phyloP scores from a whole-genome alignment of 2,797 vertebrate genomes.

The Chaetophractus vellerosus region DNA sequence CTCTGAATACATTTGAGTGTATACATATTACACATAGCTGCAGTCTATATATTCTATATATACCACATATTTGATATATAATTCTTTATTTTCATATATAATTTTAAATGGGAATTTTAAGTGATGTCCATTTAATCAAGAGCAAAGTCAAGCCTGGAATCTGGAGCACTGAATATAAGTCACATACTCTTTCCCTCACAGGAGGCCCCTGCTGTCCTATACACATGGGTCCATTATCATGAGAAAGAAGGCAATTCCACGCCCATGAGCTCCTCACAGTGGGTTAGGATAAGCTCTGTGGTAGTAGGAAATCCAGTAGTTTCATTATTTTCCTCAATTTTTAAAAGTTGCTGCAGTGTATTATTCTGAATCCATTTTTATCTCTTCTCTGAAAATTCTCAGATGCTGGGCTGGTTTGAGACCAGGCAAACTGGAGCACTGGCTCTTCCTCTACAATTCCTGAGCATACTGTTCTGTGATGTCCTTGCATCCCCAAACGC shows the following conservation, averaged over 20 bases:
- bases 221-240: slow-evolving; percentile 28
- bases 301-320: slow-evolving; percentile 55
- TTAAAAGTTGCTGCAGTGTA: not conserved
- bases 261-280: not conserved
- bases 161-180: not conserved
- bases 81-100: not conserved
- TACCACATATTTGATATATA: not conserved
- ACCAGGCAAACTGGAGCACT: not conserved
- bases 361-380: not conserved
- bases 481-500: fast-evolving
- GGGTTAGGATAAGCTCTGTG: slow-evolving; percentile 29
- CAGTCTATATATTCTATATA: not conserved
- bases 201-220: not conserved
- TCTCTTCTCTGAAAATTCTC: slow-evolving; percentile 39
- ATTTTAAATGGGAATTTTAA: slow-evolving; percentile 35
- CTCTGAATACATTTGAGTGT: not conserved
- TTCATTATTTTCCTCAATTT: slow-evolving; percentile 45
- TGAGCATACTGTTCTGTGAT: not conserved
- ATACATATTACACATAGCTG: not conserved
- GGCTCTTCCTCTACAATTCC: not conserved
- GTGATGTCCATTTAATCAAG: not conserved
- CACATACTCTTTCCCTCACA: not conserved
- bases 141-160: not conserved
- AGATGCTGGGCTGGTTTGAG: slow-evolving; percentile 3
- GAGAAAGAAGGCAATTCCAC: slow-evolving; percentile 47